Evolutionary conservation across 2,888 invertebrate genomes (phyloP), one percentile per base, ranked within the genome.

Genomic region (Erpobdella octoculata): DNA sequence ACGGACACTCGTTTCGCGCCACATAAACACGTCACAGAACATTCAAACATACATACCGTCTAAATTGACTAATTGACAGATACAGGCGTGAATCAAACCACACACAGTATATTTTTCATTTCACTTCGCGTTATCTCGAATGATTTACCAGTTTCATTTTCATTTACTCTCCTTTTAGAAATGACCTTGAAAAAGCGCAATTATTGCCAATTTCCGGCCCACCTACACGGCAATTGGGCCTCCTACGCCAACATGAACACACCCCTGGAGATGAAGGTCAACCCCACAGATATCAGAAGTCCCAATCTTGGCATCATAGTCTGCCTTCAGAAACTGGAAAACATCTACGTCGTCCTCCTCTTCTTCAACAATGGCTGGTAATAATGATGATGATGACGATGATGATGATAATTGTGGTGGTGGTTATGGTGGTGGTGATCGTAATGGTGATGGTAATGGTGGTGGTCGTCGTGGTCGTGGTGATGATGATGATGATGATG

Each of bases 341-440:
- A 21, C 53, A 21, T 53, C 2, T 53, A 12, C 21, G 53, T 15
- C 53, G 53, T 53, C 18, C 21, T 21, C 8, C 8, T 28, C 21
- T 53, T 53, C n/a, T 53, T 53, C 18, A 53, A 53, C 21, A 53
- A 53, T n/a, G 53, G 53, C 53, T 53, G 53, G 53, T 53, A 28
- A 53, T 53, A 25, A 48, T 9, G 48, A 48, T 48, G 48, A 48
- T 9, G 48, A 48, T 9, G 12, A 48, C 25, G 48, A 48, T 48
- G 3, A 3, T 48, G 48, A 48, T 48, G 48, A 48, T 3, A 25
- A 21, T 48, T 18, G 25, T 48, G 12, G 25, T 48, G 48, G 25
- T 9, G 5, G 25, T 9, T 18, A 48, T 9, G 48, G 9, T 18
- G 18, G 41, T 18, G 9, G 18, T 18, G 41, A 41, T 41, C 9